A percentile compares a stretch with the other conserved stretches of the same genome.
Conservation (phyloP, 2,888 invertebrate genomes). For the Digitonthophagus gazella region DNA sequence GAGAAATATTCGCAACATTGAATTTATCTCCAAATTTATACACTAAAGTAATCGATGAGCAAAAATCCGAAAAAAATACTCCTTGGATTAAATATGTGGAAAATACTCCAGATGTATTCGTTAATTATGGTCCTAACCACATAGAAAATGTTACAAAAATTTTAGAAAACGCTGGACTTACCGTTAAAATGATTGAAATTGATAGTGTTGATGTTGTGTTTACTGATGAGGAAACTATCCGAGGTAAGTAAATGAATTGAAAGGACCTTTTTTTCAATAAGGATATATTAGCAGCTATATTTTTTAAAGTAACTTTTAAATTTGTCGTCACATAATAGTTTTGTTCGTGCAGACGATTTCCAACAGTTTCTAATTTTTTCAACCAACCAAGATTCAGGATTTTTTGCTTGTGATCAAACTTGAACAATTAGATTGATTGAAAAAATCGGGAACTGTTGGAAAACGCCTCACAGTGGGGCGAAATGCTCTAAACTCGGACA, state of each 20-base stretch:
- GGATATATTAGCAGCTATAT: neutral
- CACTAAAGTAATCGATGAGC: neutral
- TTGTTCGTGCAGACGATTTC: too few relatives aligned
- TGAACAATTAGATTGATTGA: too few relatives aligned
- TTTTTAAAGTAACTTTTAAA: too few relatives aligned
- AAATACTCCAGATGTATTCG: neutral
- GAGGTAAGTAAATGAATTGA: neutral
- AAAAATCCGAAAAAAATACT: neutral
- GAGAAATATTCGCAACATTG: neutral
- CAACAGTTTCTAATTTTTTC: too few relatives aligned
- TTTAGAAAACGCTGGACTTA: neutral
- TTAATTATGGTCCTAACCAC: neutral
- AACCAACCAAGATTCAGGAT: too few relatives aligned
- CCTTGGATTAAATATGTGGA: neutral
- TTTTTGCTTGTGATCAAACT: too few relatives aligned
- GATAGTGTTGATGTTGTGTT: neutral
- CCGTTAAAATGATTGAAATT: neutral
- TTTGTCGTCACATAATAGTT: too few relatives aligned
- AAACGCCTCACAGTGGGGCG: too few relatives aligned
- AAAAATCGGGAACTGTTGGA: too few relatives aligned
- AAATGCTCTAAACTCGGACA: too few relatives aligned
- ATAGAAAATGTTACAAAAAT: neutral
- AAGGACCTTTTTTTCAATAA: neutral
- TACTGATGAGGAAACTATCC: neutral
- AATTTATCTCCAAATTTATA: neutral